A percentile compares a stretch with the other conserved stretches of the same genome.
These are phyloP conservation scores for Caenorhabditis drosophilae DNA, from an alignment of 2,888 invertebrate species.

Conservation along the genomic window DNA sequence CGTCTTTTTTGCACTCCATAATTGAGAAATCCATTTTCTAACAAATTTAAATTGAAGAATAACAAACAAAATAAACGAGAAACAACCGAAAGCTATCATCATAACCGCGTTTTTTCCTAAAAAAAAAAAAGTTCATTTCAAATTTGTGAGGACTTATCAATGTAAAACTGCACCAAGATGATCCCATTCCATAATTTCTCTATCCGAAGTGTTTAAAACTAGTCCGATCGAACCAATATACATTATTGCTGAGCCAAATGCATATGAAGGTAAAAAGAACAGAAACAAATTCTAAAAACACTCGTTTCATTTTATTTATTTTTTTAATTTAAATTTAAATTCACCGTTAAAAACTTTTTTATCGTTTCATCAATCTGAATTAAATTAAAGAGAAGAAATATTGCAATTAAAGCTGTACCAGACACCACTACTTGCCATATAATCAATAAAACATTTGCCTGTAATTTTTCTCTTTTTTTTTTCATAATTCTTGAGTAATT, in stretches of 20 bases:
- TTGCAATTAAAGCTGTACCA: slow-evolving; percentile 33
- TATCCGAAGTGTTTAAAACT: too few relatives aligned
- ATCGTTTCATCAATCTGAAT: slow-evolving; percentile 17
- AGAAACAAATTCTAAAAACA: slow-evolving; percentile 29
- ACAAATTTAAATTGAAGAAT: slow-evolving; percentile 44
- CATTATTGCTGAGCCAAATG: slow-evolving; percentile 42
- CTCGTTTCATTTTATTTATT: too few relatives aligned
- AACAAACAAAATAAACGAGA: slow-evolving; percentile 48
- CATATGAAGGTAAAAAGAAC: slow-evolving; percentile 44
- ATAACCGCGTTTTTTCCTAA: slow-evolving; percentile 40
- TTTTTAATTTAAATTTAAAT: too few relatives aligned
- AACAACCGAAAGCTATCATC: slow-evolving; percentile 51
- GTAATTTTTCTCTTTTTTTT: too few relatives aligned
- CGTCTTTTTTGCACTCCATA: too few relatives aligned
- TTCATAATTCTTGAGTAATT: slow-evolving; percentile 3
- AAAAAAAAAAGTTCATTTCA: too few relatives aligned
- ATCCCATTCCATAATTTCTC: slow-evolving; percentile 36
- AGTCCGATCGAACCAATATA: too few relatives aligned
- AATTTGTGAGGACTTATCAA: neutral
- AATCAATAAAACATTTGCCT: slow-evolving; percentile 49
- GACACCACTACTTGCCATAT: slow-evolving; percentile 54
- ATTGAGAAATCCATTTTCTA: slow-evolving; percentile 22
- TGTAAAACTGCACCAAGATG: slow-evolving; percentile 7
- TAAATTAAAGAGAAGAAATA: slow-evolving; percentile 14
- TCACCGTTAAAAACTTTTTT: neutral